Conservation (phyloP, 2,113 vertebrate genomes). For the Platichthys stellatus region DNA sequence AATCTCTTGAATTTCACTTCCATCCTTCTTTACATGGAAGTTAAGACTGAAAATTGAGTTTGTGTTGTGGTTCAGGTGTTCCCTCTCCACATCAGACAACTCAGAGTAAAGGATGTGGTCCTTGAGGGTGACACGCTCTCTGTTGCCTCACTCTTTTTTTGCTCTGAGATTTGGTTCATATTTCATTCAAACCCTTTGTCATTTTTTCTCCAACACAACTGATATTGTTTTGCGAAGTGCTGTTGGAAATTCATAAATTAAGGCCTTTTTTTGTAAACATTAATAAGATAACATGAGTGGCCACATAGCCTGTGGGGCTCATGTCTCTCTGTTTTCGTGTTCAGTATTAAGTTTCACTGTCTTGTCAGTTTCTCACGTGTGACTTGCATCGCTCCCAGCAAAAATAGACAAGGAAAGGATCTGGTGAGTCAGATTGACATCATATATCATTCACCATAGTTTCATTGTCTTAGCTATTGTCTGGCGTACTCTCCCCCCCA, state of each 20-base stretch:
- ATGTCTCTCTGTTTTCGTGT: too few species aligned
- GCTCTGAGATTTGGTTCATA: neutral
- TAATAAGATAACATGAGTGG: slow-evolving; percentile 13
- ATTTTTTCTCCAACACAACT: slow-evolving; percentile 9
- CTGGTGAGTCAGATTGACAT: too few species aligned
- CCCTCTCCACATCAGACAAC: slow-evolving; percentile 60
- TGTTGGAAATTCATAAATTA: slow-evolving; percentile 12
- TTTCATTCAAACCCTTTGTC: slow-evolving; percentile 4
- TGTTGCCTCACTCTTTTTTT: too few species aligned
- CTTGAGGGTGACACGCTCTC: slow-evolving; percentile 24
- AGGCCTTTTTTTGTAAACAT: slow-evolving; percentile 18
- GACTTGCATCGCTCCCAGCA: too few species aligned
- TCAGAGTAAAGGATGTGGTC: slow-evolving; percentile 61
- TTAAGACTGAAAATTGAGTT: slow-evolving; percentile 40
- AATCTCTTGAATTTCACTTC: slow-evolving; percentile 44
- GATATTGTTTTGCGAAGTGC: slow-evolving; percentile 27
- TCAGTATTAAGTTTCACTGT: too few species aligned
- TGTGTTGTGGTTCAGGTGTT: slow-evolving; percentile 64
- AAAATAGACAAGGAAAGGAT: too few species aligned
- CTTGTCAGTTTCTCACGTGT: too few species aligned
- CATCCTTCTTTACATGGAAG: slow-evolving; percentile 41
- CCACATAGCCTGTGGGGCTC: too few species aligned
- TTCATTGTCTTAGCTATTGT: neutral
- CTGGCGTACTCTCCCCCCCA: neutral
- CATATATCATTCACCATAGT: neutral